Base-by-base conservation (phyloP, 1,140 invertebrate genomes). In the Heliconius congener region DNA sequence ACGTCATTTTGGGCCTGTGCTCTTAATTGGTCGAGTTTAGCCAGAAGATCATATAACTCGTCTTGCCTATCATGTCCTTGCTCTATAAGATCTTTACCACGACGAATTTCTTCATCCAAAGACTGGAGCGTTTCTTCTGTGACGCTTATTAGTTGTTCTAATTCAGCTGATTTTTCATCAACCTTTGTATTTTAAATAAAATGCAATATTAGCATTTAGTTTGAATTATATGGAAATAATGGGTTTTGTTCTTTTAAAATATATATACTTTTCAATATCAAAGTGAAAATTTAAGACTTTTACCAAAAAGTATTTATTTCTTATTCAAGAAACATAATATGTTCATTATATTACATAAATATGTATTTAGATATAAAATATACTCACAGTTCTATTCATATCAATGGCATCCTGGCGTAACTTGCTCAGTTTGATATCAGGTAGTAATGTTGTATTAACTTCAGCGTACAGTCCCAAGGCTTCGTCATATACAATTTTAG, bases 1-100 rank as follows among this genome's bases (percentile, higher is more conserved):
- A 99, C 97, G 34, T 98, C 98, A 77, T 97, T 96, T 77, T 96
- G 96, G 0, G 98, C 98, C 86, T 96, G 96, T 1, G 95, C 96
- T 52, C 97, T 95, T 0, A 98, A 96, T 16, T 96, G 95, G 34
- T 96, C 94, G n/a, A 97, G 95, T n/a, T 96, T 96, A 0, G 94
- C 92, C 13, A 98, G 86, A 0, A 96, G 83, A 46, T 95, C 93
- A 66, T 95, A 93, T 30, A 97, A 95, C 19, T 96, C 90, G 11
- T 96, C 94, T 79, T 97, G 95, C 73, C 98, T 91, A 19, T 96
- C 87, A 23, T 96, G 95, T 1, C 97, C 96, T 66, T 97, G 94
- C 30, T 96, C 95, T 73, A 97, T 96, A n/a, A 98, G 95, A 16
- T 93, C 90, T n/a, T 85, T 87, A 1, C 90, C 91, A 18, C 82